Conservation (phyloP, 1,140 invertebrate species). For the Drosophila sp. region DNA sequence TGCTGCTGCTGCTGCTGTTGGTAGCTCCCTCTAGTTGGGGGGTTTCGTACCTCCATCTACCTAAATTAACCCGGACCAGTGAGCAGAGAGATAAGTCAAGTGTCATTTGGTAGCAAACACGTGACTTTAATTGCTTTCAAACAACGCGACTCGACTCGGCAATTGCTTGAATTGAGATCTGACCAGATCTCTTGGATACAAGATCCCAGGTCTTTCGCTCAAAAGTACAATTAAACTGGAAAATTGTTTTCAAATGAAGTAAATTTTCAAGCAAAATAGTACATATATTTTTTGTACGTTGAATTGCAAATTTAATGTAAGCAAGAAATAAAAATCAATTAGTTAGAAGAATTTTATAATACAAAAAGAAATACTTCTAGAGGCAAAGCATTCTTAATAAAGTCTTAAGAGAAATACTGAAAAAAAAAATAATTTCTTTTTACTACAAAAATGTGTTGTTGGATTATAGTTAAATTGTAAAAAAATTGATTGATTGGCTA, state of each 20-base stretch:
- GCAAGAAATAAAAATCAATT: not conserved
- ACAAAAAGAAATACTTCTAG: too few species aligned
- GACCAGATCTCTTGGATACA: not conserved
- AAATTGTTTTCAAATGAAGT: not conserved
- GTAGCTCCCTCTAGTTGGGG: not conserved
- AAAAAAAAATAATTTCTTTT: too few species aligned
- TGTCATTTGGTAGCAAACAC: slow-evolving; percentile 10
- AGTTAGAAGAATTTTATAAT: not conserved
- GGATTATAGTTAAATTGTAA: too few species aligned
- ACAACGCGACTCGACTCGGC: not conserved
- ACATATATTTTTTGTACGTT: not conserved
- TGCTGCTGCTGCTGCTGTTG: too few species aligned
- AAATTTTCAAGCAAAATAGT: not conserved
- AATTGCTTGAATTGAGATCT: not conserved
- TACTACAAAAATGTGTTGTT: too few species aligned
- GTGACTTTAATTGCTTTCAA: slow-evolving; percentile 10
- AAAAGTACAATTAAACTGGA: not conserved
- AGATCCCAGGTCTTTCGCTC: not conserved
- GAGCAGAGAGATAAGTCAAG: slow-evolving; percentile 7
- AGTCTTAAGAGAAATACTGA: too few species aligned
- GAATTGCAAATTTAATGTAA: not conserved
- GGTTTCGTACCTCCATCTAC: not conserved
- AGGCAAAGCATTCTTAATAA: too few species aligned
- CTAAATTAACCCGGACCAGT: slow-evolving; percentile 8
- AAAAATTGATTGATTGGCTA: too few species aligned